These are phyloP conservation scores for Aphelinus atriplicis DNA, from an alignment of 1,140 invertebrate species.

Conservation along the genomic window DNA sequence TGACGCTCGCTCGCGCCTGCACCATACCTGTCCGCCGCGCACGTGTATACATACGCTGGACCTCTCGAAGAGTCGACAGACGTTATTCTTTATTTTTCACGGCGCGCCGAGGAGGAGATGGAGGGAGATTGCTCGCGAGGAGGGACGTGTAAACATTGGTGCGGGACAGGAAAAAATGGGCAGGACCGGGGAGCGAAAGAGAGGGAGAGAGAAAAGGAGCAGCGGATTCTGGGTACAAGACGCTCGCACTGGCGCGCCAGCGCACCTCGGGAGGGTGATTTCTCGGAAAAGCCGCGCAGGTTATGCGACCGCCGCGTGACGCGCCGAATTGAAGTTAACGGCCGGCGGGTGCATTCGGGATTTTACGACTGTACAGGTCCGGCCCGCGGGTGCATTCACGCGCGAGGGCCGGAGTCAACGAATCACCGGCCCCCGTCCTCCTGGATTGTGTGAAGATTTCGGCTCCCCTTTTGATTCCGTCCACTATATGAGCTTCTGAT, in stretches of 20 bases:
- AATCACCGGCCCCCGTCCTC: too few species aligned
- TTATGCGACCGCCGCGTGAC: conserved; percentile 22
- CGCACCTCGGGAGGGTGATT: conserved; percentile 33
- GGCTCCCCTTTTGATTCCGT: conserved; percentile 16
- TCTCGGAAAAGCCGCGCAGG: conserved; percentile 28
- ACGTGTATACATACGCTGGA: background rate
- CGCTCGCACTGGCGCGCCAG: too few species aligned
- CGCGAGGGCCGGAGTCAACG: too few species aligned
- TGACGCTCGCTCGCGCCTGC: too few species aligned
- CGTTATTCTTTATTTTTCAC: conserved; percentile 5
- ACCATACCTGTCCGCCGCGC: too few species aligned
- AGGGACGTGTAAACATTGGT: conserved; percentile 2
- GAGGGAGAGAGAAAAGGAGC: conserved; percentile 14
- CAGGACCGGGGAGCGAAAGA: too few species aligned
- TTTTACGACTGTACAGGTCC: conserved; percentile 4
- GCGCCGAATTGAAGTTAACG: conserved; percentile 32
- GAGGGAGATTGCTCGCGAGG: too few species aligned
- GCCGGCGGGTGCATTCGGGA: conserved; percentile 1
- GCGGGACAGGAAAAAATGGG: conserved; percentile 10
- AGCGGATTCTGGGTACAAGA: conserved; percentile 9
- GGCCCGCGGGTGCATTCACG: too few species aligned
- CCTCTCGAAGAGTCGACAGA: background rate
- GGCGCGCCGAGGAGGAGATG: too few species aligned
- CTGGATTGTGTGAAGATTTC: conserved; percentile 35
- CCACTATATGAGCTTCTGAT: conserved; percentile 24